phyloP scores from a whole-genome alignment of 2,888 invertebrate species.

The Strigamia maritima region DNA sequence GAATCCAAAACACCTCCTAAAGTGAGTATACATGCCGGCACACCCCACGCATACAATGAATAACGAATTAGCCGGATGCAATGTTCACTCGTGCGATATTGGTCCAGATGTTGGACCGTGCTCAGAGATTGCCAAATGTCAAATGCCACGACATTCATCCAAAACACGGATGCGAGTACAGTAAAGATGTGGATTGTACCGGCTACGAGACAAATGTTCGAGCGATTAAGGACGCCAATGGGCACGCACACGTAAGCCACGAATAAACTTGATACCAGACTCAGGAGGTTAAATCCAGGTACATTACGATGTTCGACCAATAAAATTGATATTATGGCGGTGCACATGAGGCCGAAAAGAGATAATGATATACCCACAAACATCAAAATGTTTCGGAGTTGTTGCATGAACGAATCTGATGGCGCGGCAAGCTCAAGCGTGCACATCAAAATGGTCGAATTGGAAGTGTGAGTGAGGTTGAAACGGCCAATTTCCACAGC shows the following conservation, averaged over 20 bases:
- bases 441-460: not conserved
- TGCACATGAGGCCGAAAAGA: not conserved
- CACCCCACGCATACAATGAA: slow-evolving; percentile 33
- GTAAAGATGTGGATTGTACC: slow-evolving; percentile 35
- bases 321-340: not conserved
- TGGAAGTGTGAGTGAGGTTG: not conserved
- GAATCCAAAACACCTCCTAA: slow-evolving; percentile 12
- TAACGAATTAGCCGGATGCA: not conserved
- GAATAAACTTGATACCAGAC: not conserved
- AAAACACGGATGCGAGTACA: slow-evolving; percentile 33
- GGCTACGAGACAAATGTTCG: not conserved
- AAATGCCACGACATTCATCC: slow-evolving; percentile 39
- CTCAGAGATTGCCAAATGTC: slow-evolving; percentile 37
- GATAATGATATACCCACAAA: not conserved
- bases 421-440: not conserved
- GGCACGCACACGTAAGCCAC: slow-evolving; percentile 8
- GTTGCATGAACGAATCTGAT: not conserved
- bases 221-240: not conserved
- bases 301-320: slow-evolving; percentile 20
- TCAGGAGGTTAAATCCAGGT: not conserved
- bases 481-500: not conserved
- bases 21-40: not conserved
- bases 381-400: not conserved
- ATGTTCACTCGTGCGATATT: slow-evolving; percentile 17
- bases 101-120: slow-evolving; percentile 4